Evolutionary conservation across 2,888 invertebrate genomes (phyloP), one percentile per base, ranked within the genome.

Genomic region (Drosophila aldrichi): DNA sequence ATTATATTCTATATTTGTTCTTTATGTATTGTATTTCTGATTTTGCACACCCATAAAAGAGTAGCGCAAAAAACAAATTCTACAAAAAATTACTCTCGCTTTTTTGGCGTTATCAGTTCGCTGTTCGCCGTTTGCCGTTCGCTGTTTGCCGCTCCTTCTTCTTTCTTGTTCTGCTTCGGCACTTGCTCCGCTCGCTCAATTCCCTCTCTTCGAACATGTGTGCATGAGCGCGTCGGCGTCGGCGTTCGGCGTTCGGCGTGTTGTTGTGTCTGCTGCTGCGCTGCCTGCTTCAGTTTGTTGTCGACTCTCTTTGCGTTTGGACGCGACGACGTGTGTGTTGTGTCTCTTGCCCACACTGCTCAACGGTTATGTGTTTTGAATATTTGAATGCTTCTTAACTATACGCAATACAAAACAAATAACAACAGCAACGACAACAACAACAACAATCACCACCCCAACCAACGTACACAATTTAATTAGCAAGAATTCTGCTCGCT

Each of bases 271-370:
- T 72, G 81, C 68, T 51, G 73, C 74, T 63, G 74, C 77, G 74
- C 79, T 71, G 77, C 54, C 52, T 66, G 70, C 60, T 59, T 63
- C 59, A 86, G 83, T 83, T 74, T 73, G 81, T 87, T 83, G 58
- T 74, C 84, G 83, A 74, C 89, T 88, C 84, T 83, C 89, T 89
- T 77, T 74, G 70, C 63, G 85, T 70, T 81, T 84, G 88, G 87
- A 69, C 81, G 77, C 80, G 70, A 29, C 55, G 51, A 29, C 55
- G 51, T 73, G 48, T 58, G 44, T 56, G 59, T 60, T 69, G 59
- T 65, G 55, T 75, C 49, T 73, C 61, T 67, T 60, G 61, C 60
- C 68, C 54, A 32, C 51, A 56, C 38, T 60, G 56, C 38, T 60
- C 66, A 74, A 67, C 74, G 75, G 75, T 79, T 76, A 74, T 79